Conservation (phyloP, 2,797 vertebrate genomes). For the Lepidocolaptes lacrymiger region DNA sequence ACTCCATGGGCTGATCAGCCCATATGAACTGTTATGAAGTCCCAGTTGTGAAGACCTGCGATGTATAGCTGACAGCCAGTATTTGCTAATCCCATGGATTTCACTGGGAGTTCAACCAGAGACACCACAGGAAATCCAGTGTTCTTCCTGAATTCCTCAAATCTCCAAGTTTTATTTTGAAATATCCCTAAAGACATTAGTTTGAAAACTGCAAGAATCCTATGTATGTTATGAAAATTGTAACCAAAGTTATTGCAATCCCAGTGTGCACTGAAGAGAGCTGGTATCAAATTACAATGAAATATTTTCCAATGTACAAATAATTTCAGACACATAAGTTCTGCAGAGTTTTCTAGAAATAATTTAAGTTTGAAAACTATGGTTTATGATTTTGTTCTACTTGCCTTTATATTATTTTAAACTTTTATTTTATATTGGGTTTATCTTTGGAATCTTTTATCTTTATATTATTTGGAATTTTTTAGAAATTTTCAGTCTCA, state of each 20-base stretch:
- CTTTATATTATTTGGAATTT: not conserved
- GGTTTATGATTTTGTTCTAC: not conserved
- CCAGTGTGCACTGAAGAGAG: not conserved
- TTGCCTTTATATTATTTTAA: not conserved
- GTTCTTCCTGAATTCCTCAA: not conserved
- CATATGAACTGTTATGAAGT: not conserved
- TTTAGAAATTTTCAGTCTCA: not conserved
- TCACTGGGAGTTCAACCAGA: not conserved
- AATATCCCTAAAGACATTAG: not conserved
- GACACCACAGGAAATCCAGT: not conserved
- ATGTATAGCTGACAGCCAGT: not conserved
- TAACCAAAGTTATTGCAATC: not conserved
- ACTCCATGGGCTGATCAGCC: not conserved
- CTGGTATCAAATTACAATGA: not conserved
- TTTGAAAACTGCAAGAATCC: not conserved
- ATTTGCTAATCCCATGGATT: not conserved
- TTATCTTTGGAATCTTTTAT: not conserved
- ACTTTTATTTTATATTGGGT: not conserved
- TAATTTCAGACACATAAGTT: not conserved
- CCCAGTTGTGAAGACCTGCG: not conserved
- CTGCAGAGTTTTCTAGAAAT: not conserved
- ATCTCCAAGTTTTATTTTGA: not conserved
- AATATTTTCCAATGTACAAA: not conserved
- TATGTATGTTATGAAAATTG: not conserved
- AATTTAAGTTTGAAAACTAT: not conserved